phyloP scores from a whole-genome alignment of 2,888 invertebrate species.

The Amphipyra berbera region DNA sequence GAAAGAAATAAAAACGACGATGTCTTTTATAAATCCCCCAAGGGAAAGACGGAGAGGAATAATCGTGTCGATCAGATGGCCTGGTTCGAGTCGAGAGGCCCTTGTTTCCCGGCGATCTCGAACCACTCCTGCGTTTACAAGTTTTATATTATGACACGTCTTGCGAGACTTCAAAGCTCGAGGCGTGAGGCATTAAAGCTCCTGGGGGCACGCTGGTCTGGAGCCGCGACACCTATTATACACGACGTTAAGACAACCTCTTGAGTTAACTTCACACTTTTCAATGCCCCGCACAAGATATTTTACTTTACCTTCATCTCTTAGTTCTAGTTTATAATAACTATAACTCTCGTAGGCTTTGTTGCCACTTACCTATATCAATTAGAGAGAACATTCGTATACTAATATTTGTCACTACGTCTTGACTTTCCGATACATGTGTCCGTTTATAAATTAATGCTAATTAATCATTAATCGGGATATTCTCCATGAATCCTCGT shows the following conservation, averaged over 20 bases:
- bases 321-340: neutral
- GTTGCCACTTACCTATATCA: neutral
- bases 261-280: slow-evolving; percentile 11
- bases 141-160: slow-evolving; percentile 72
- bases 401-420: neutral
- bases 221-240: slow-evolving; percentile 27
- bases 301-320: neutral
- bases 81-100: slow-evolving; percentile 72
- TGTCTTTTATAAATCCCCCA: slow-evolving; percentile 49
- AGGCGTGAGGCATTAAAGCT: slow-evolving; percentile 40
- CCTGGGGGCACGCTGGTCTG: slow-evolving; percentile 3
- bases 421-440: slow-evolving; percentile 2
- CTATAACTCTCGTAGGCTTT: neutral
- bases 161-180: slow-evolving; percentile 61
- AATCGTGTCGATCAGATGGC: slow-evolving; percentile 74
- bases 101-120: slow-evolving; percentile 64
- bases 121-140: slow-evolving; percentile 66
- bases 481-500: neutral
- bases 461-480: slow-evolving; percentile 5
- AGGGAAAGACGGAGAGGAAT: slow-evolving; percentile 52
- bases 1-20: slow-evolving; percentile 51
- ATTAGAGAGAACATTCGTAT: no score
- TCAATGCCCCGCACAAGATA: neutral
- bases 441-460: neutral
- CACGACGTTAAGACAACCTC: slow-evolving; percentile 1